Conservation (phyloP, 2,888 invertebrate species). For the Kuschelorhynchus macadamiae region DNA sequence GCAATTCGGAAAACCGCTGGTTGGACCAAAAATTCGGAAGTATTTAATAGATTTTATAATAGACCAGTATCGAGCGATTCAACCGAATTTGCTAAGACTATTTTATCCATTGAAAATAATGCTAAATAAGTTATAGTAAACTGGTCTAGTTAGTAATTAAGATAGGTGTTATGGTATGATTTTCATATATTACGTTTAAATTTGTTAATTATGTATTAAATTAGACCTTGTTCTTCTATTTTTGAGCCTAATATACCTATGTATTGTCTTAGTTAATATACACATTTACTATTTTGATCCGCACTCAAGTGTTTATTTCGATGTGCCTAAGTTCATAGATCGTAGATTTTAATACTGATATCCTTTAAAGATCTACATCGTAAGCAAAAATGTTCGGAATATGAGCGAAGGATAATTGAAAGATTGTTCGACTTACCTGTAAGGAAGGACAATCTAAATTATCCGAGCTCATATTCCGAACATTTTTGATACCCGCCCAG, state of each 20-base stretch:
- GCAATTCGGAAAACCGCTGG: constrained; percentile 24
- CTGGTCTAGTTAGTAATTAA: too few species aligned
- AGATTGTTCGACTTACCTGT: neutral
- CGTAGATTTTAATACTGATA: neutral
- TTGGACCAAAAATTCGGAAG: constrained; percentile 21
- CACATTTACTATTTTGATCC: neutral
- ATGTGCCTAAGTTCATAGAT: constrained; percentile 3
- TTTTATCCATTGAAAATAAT: too few species aligned
- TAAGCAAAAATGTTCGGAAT: constrained; percentile 4
- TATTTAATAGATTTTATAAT: constrained; percentile 29
- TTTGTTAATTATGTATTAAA: too few species aligned
- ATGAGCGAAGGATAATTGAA: too few species aligned
- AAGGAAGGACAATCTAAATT: neutral
- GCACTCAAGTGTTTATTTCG: neutral
- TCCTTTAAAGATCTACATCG: neutral
- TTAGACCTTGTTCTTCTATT: too few species aligned
- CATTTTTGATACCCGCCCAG: neutral
- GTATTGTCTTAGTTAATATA: too few species aligned
- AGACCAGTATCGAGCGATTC: constrained; percentile 7
- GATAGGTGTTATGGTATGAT: too few species aligned
- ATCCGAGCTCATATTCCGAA: too few species aligned
- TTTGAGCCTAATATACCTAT: too few species aligned
- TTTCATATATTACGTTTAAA: too few species aligned
- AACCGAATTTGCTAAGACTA: too few species aligned
- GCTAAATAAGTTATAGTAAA: too few species aligned